Base-by-base conservation (phyloP, 2,797 vertebrate species). In the Hemibagrus guttatus region DNA sequence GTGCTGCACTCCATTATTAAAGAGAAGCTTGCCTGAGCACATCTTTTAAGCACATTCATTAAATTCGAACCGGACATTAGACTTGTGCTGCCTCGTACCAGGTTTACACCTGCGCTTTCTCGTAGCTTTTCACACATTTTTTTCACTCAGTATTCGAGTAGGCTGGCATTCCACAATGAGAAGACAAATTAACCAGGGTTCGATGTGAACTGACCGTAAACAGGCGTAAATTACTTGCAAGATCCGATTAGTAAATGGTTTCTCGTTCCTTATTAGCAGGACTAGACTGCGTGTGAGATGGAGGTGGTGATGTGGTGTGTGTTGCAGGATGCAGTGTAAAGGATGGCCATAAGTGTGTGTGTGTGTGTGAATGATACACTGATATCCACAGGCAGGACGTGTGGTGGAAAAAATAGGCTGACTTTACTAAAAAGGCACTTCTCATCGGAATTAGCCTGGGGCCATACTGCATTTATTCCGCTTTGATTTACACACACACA, bases 391-490 rank as follows among this genome's bases (percentile, higher is more conserved):
- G 26, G 59, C 17, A 66, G 59, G 26, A 84, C 54, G 3, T 21
- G 39, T 31, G 72, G 46, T 49, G 72, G 72, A 31, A 54, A 61
- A 52, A 56, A 39, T 31, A 5, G 74, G 75, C 63, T 84, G 61
- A 84, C 54, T 84, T 78, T 52, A 63, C 56, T 66, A 19, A 46
- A 61, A 63, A n/a, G 56, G 28, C 19, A n/a, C 72, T 21, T 58
- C 49, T 69, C 58, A 87, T 69, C 75, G 54, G 56, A 87, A 68
- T 28, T 26, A 49, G 64, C 81, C 75, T 76, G 80, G 56, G 46
- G 80, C 54, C 21, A 61, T 5, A 52, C 17, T 35, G 49, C 72
- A 69, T 49, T 78, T 59, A 69, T 63, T 19, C 82, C 61, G 31
- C 52, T 80, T 42, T 49, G 81, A 39, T 63, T 52, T 49, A 0